phyloP scores from a whole-genome alignment of 1,140 invertebrate species.

The Probaryconus sp. region DNA sequence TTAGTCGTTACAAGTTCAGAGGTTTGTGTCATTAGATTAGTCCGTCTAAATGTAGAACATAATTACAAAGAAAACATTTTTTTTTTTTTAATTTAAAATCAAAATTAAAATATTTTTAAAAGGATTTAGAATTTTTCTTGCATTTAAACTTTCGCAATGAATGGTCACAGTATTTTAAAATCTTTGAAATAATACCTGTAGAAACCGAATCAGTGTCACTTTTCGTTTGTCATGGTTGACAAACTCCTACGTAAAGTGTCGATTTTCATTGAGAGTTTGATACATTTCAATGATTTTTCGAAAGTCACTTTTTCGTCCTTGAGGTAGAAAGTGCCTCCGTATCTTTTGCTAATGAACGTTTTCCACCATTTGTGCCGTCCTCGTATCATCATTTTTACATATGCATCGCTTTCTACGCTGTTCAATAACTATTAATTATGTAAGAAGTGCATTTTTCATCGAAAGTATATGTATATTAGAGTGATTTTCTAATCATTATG shows the following conservation, averaged over 20 bases:
- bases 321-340: conserved; percentile 51
- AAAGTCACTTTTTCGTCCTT: conserved; percentile 54
- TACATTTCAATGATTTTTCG: conserved; percentile 59
- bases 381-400: conserved; percentile 42
- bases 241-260: conserved; percentile 25
- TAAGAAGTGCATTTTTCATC: too few relatives aligned
- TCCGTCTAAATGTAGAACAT: too few relatives aligned
- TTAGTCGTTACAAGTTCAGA: conserved; percentile 7
- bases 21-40: conserved; percentile 1
- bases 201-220: conserved; percentile 30
- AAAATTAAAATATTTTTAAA: too few relatives aligned
- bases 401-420: conserved; percentile 55
- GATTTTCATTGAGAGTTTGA: conserved; percentile 50
- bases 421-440: conserved; percentile 49
- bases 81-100: too few relatives aligned
- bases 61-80: too few relatives aligned
- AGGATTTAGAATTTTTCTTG: too few relatives aligned
- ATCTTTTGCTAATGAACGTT: conserved; percentile 29
- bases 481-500: too few relatives aligned
- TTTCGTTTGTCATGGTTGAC: conserved; percentile 41
- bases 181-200: conserved; percentile 23
- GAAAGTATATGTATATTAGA: too few relatives aligned
- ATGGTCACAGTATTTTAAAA: background rate
- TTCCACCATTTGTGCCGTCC: background rate
- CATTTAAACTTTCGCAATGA: conserved; percentile 20